Conservation (phyloP, 2,113 vertebrate species). For the Butorides virescens region DNA sequence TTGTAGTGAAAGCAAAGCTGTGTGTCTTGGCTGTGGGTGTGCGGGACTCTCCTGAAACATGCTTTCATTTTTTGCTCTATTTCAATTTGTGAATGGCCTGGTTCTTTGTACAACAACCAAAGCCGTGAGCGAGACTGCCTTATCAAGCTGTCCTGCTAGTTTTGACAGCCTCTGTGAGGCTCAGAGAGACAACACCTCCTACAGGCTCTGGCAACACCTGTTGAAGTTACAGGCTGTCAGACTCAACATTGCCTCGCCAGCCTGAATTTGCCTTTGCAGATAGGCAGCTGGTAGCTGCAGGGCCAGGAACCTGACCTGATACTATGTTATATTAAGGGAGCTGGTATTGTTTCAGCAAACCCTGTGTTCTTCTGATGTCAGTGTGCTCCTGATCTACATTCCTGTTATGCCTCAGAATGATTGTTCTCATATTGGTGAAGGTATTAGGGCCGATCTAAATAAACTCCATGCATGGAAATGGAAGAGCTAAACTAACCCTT, state of each 20-base stretch:
- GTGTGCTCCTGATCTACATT: background rate
- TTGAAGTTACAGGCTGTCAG: background rate
- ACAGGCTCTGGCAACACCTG: background rate
- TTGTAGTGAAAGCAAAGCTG: background rate
- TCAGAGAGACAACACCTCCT: conserved; percentile 5
- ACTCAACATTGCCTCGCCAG: background rate
- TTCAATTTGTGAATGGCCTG: background rate
- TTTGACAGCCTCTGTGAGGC: background rate
- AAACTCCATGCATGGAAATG: background rate
- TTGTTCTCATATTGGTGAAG: background rate
- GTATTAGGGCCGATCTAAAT: background rate
- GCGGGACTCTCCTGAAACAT: background rate
- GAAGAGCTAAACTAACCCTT: background rate
- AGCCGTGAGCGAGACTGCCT: background rate
- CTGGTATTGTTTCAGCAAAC: background rate
- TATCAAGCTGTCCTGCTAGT: background rate
- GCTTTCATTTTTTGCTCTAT: background rate
- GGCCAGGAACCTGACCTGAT: background rate
- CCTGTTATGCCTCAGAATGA: background rate
- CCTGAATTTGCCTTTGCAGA: background rate
- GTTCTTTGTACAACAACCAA: background rate
- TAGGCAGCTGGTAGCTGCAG: background rate
- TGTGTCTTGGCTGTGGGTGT: background rate
- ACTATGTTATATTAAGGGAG: background rate
- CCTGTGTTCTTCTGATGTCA: background rate